Percentiles rank a stretch among this genome's conserved stretches.
These are phyloP conservation scores for Uromys caudimaculatus DNA, from an alignment of 2,797 vertebrate species.

Conservation along the genomic window DNA sequence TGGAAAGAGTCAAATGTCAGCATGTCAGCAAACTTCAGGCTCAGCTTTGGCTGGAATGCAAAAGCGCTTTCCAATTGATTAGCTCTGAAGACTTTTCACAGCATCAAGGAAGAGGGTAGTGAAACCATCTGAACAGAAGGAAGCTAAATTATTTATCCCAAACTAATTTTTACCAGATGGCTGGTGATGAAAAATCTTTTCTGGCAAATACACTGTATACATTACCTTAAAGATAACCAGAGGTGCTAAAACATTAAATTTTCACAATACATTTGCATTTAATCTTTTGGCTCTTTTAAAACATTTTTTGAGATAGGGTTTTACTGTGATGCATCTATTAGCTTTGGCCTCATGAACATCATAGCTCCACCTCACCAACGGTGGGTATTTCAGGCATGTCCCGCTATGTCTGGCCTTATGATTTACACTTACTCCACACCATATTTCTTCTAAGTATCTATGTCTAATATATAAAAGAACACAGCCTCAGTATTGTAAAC, in stretches of 20 bases:
- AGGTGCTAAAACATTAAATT: conserved; percentile 50
- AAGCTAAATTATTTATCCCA: conserved; percentile 79
- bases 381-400: neutral
- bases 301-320: neutral
- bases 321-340: neutral
- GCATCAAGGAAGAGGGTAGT: conserved; percentile 68
- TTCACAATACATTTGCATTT: conserved; percentile 48
- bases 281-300: neutral
- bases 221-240: conserved; percentile 62
- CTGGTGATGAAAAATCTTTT: conserved; percentile 71
- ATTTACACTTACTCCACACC: neutral
- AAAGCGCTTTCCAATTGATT: conserved; percentile 67
- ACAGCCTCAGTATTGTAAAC: neutral
- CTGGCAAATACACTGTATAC: conserved; percentile 17
- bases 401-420: neutral
- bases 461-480: conserved; percentile 1
- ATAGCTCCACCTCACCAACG: neutral
- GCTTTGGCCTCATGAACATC: neutral
- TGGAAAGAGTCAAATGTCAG: conserved; percentile 45
- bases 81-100: conserved; percentile 75
- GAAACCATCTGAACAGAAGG: conserved; percentile 76
- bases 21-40: neutral
- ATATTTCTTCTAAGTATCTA: conserved; percentile 1
- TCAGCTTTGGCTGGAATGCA: conserved; percentile 35
- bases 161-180: conserved; percentile 78